Evolutionary conservation across 1,140 invertebrate species (phyloP), one percentile per base, ranked within the genome.

Genomic region (Bombus pascuorum): DNA sequence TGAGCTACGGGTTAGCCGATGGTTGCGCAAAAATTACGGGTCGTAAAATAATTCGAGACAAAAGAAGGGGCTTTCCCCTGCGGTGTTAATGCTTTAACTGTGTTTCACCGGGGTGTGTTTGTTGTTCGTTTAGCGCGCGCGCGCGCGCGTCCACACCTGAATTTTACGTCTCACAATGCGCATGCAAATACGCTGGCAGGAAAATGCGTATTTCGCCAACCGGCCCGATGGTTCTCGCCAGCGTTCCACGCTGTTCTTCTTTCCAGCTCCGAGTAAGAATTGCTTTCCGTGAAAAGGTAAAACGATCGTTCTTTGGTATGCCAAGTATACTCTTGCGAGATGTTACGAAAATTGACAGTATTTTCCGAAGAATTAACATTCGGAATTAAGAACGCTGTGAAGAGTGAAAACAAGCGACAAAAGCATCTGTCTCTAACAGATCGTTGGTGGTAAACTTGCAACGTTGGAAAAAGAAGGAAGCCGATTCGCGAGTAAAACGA

Each of bases 1-100:
- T 37, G 66, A 77, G 73, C 80, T 72, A 47, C 65, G 59, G 76
- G 72, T 81, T 78, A 77, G 25, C 75, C 77, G 76, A 75, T 88
- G 90, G 87, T 92, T 83, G 87, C 89, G 89, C 92, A 85, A 93
- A 94, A 94, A 94, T 94, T 93, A 94, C 90, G 87, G 92, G 77
- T 73, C 85, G 81, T 78, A 79, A 79, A 84, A 53, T 44, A 66
- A 73, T 66, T 66, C 77, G 18, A 34, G n/a, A 85, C 70, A 73
- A 80, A 81, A 57, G 39, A 25, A 44, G 28, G 22, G 37, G 5
- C n/a, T 18, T 32, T 5, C 2, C 42, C 22, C 12, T 25, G n/a
- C 28, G 32, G 78, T 53, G 68, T 80, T 85, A 85, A 85, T 85
- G 70, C 44, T 42, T 10, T 9, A 32, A 25, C 8, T 34, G 53